Conservation (phyloP, 2,888 invertebrate species). For the Epinotia demarniana region DNA sequence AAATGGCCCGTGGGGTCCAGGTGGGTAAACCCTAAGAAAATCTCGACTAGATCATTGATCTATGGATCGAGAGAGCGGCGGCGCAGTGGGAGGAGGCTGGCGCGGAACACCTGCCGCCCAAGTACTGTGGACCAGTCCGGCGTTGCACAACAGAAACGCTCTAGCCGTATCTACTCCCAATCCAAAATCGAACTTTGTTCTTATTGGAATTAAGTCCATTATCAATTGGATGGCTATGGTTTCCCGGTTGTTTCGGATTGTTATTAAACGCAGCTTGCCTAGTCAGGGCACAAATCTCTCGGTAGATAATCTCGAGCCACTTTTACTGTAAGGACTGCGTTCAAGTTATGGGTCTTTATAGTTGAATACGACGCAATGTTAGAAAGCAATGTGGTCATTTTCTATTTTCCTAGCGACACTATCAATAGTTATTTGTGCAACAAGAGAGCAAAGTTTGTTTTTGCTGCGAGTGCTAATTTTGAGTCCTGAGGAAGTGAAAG, state of each 20-base stretch:
- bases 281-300: slow-evolving; percentile 78
- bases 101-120: slow-evolving; percentile 83
- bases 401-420: background rate
- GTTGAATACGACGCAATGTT: slow-evolving; percentile 55
- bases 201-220: slow-evolving; percentile 55
- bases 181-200: slow-evolving; percentile 59
- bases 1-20: slow-evolving; percentile 52
- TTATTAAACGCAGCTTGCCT: slow-evolving; percentile 50
- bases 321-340: slow-evolving; percentile 72
- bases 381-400: slow-evolving; percentile 47
- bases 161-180: slow-evolving; percentile 49
- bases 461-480: no score
- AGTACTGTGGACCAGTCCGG: slow-evolving; percentile 75
- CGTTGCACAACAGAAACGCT: slow-evolving; percentile 51
- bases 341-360: slow-evolving; percentile 54
- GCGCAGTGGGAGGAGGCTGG: slow-evolving; percentile 81
- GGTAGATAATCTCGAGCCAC: slow-evolving; percentile 77
- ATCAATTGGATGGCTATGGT: slow-evolving; percentile 40
- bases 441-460: no score
- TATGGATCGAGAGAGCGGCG: slow-evolving; percentile 69
- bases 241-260: slow-evolving; percentile 48
- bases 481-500: no score
- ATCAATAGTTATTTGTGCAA: no score
- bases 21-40: slow-evolving; percentile 72
- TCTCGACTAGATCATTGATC: slow-evolving; percentile 82